Percentiles rank a stretch among this genome's conserved stretches.
phyloP scores from a whole-genome alignment of 2,113 vertebrate species.

The Brachypteracias leptosomus region DNA sequence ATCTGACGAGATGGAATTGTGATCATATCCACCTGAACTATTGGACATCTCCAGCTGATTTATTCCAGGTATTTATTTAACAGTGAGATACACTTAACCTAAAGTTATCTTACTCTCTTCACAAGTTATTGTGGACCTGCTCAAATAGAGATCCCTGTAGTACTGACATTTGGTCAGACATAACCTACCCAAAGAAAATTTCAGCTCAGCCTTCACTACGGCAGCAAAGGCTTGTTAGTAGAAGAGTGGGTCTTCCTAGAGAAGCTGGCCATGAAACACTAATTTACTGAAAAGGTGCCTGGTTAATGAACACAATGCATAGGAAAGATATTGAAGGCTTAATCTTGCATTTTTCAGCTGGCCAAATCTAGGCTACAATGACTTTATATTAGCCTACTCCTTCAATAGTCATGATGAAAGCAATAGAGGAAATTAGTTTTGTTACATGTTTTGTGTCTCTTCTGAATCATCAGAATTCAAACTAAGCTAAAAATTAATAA shows the following conservation, averaged over 20 bases:
- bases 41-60: neutral
- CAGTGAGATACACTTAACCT: neutral
- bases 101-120: neutral
- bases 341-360: neutral
- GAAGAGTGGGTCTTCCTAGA: neutral
- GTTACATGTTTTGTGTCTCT: neutral
- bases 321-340: neutral
- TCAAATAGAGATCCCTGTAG: neutral
- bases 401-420: neutral
- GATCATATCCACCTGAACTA: neutral
- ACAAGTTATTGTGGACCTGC: neutral
- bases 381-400: neutral
- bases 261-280: neutral
- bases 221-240: neutral
- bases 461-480: conserved; percentile 5
- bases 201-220: neutral
- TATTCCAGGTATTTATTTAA: neutral
- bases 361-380: neutral
- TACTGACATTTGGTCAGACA: neutral
- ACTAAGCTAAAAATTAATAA: neutral
- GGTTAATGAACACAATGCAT: neutral
- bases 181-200: neutral
- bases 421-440: neutral
- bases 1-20: neutral
- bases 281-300: neutral